Evolutionary conservation across 2,113 vertebrate genomes (phyloP).

Genomic region (Hydrolagus affinis): DNA sequence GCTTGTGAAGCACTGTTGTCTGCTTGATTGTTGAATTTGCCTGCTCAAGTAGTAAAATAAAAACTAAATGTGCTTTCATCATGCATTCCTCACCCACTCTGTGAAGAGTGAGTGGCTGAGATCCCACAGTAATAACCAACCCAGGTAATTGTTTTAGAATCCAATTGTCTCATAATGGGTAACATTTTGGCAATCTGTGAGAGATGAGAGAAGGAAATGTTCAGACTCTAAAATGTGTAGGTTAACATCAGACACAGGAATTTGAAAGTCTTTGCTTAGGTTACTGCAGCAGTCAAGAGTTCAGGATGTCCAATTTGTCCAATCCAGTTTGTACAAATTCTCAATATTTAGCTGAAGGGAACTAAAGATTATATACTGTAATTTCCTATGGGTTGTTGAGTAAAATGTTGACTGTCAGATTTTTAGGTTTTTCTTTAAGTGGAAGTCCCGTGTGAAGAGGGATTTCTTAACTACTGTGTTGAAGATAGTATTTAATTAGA

Average conservation of each 20-base stretch:
- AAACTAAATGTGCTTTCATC: not conserved
- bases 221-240: not conserved
- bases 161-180: not conserved
- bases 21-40: too few relatives aligned
- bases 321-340: not conserved
- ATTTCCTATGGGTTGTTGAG: too few relatives aligned
- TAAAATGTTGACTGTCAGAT: too few relatives aligned
- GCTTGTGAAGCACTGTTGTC: too few relatives aligned
- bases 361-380: too few relatives aligned
- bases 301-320: not conserved
- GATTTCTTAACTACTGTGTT: too few relatives aligned
- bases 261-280: not conserved
- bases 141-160: not conserved
- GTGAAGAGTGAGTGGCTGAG: not conserved
- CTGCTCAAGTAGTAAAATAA: too few relatives aligned
- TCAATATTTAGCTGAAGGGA: too few relatives aligned
- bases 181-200: not conserved
- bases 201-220: not conserved
- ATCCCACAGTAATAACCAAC: not conserved
- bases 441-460: too few relatives aligned
- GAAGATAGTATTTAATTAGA: too few relatives aligned
- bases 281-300: not conserved
- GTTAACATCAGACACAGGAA: too few relatives aligned
- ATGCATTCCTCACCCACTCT: not conserved
- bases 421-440: too few relatives aligned